Conservation (phyloP, 2,113 vertebrate species). For the Ictalurus furcatus region DNA sequence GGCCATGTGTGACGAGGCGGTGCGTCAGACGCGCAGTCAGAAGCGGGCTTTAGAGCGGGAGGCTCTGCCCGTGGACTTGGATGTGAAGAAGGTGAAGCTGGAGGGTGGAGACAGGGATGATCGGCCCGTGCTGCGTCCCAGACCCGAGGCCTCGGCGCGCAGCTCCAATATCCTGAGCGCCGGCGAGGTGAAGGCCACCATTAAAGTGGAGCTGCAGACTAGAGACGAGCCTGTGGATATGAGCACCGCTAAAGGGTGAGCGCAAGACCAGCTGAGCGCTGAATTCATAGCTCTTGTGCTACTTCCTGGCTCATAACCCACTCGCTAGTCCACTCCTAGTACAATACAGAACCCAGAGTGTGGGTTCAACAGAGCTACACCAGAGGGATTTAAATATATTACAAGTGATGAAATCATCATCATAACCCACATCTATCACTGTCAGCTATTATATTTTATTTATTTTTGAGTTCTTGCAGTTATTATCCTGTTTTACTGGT, state of each 20-base stretch:
- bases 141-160: conserved; percentile 47
- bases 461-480: neutral
- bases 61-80: conserved; percentile 69
- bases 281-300: neutral
- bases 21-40: conserved; percentile 90
- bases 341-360: neutral
- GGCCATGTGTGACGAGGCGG: conserved; percentile 89
- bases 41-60: conserved; percentile 89
- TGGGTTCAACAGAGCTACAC: neutral
- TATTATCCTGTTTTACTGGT: neutral
- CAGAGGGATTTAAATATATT: neutral
- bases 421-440: neutral
- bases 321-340: neutral
- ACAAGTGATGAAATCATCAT: neutral
- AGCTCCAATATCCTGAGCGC: conserved; percentile 64
- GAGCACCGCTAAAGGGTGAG: conserved; percentile 89
- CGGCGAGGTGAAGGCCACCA: conserved; percentile 78
- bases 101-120: conserved; percentile 66
- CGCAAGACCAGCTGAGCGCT: neutral
- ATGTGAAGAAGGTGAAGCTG: conserved; percentile 84
- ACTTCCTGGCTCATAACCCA: neutral
- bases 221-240: conserved; percentile 90
- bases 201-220: conserved; percentile 82
- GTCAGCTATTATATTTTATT: neutral
- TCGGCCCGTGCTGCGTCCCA: conserved; percentile 46